Conservation (phyloP, 1,140 invertebrate species). For the Rhopalosiphum padi region DNA sequence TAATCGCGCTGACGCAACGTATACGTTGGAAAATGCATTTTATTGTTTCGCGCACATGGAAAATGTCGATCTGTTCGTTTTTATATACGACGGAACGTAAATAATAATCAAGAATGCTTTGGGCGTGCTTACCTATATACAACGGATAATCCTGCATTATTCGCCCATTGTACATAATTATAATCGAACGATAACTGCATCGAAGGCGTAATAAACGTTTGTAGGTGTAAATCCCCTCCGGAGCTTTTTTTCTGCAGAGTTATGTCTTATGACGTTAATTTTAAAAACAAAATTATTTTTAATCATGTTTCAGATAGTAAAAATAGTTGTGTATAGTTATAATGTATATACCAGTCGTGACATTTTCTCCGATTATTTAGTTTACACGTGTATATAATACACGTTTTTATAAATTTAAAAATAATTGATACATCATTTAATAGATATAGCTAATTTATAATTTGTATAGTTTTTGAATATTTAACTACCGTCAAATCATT, state of each 20-base stretch:
- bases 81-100: neutral
- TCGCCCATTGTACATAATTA: neutral
- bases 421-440: too few relatives aligned
- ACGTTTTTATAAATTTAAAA: too few relatives aligned
- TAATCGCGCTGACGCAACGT: conserved; percentile 20
- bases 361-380: neutral
- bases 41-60: neutral
- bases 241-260: neutral
- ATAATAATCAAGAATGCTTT: neutral
- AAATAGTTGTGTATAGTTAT: neutral
- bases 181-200: conserved; percentile 8
- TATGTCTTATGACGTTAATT: neutral
- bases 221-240: neutral
- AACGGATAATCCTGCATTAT: neutral
- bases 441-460: too few relatives aligned
- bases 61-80: conserved; percentile 14
- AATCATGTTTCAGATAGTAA: neutral
- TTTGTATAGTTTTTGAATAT: too few relatives aligned
- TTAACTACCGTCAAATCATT: neutral
- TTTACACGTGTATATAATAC: neutral
- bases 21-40: conserved; percentile 21
- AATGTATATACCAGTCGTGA: neutral
- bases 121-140: neutral
- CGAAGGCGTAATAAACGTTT: neutral
- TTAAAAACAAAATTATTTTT: neutral